Evolutionary conservation across 2,888 invertebrate genomes (phyloP), one percentile per base, ranked within the genome.

Genomic region (Callosobruchus maculatus): DNA sequence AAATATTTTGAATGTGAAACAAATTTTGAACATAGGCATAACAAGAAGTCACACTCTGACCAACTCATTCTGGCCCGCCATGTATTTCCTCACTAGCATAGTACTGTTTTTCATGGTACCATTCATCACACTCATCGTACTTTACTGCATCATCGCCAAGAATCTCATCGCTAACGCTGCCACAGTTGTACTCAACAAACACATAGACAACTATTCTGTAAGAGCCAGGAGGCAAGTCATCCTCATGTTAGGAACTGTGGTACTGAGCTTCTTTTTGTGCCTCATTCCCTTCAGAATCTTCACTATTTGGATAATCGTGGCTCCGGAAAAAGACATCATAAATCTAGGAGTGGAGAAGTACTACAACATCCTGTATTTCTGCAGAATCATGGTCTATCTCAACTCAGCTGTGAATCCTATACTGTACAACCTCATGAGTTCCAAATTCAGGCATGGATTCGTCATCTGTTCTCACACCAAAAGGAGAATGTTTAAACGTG

Each of bases 371-470:
- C 87, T 97, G 49, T 95, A 94, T 85, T 95, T 96, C 84, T 94
- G 94, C 77, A 90, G 97, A 78, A 92, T 95, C 71, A 94, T 97
- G 94, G 88, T 95, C 72, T 97, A 96, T 83, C 89, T 96, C 77
- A 97, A 97, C 86, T 96, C 96, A 2, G 96, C 96, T 68, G 91
- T 96, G 79, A 97, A 97, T 87, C 97, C 97, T 0, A 94, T 97
- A 80, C 88, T 97, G n/a, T 97, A 97, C 85, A 97, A 96, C 85
- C 88, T 97, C 77, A 95, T 97, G 94, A 96, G 95, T 68, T 95
- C 95, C 1, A 96, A 96, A 87, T 97, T 97, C 84, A 91, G 97
- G 1, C 90, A 92, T 74, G 95, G 95, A 0, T 95, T 95, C 82
- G 89, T 92, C 74, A 89, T 94, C 0, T 94, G 92, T 82, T 89